Evolutionary conservation across 64 coral and sea anemone species (phyloP).

Genomic region (Anthopleura sola): DNA sequence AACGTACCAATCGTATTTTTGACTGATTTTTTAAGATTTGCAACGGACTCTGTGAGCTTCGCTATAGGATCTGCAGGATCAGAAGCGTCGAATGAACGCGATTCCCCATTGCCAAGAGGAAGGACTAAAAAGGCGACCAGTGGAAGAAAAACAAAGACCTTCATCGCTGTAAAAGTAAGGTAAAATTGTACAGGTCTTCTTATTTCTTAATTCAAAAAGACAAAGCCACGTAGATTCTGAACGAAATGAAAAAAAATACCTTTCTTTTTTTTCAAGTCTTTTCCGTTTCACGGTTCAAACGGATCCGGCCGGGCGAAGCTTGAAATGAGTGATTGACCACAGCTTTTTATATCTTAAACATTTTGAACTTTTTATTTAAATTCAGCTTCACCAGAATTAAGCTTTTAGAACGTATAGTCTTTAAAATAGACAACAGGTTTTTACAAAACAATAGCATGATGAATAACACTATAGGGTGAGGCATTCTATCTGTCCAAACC

Average conservation of each 20-base stretch:
- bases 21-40: not conserved
- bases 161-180: not conserved
- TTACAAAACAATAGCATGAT: not conserved
- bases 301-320: too few species aligned
- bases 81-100: not conserved
- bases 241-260: too few species aligned
- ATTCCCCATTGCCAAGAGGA: not conserved
- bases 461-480: not conserved
- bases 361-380: too few species aligned
- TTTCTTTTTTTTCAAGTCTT: too few species aligned
- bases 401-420: not conserved
- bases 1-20: not conserved
- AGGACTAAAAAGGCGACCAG: not conserved
- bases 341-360: too few species aligned
- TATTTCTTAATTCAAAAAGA: too few species aligned
- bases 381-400: not conserved
- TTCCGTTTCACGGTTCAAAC: too few species aligned
- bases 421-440: not conserved
- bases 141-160: not conserved
- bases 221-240: too few species aligned
- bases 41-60: not conserved
- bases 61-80: not conserved
- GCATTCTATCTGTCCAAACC: not conserved
- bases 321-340: too few species aligned
- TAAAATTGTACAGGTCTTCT: too few species aligned